Evolutionary conservation across 1,140 invertebrate genomes (phyloP), one percentile per base, ranked within the genome.

Genomic region (Cheumatopsyche charites): DNA sequence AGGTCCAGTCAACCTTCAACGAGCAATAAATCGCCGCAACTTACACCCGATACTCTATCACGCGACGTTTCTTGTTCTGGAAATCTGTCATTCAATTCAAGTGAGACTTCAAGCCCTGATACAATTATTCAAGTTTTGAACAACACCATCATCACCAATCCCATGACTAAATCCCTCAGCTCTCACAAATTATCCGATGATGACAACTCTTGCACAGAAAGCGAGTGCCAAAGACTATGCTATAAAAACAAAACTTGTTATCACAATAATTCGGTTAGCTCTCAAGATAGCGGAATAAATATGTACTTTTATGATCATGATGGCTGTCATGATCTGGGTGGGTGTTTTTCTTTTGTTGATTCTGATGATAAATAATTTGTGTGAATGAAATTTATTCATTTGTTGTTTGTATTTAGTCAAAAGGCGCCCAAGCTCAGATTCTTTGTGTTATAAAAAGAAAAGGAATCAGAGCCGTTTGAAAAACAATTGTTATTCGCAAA

Each of bases 261-360:
- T 67, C 83, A 87, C 73, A 87, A 89, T 69, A 86, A 88, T 66
- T 88, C 88, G 49, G 85, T 90, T 42, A 91, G 90, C 76, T 92
- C 90, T 0, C 90, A 91, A 78, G 91, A 92, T 77, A 91, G 90
- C 75, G 91, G 90, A 0, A 92, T 92, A 47, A 91, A 91, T 78
- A 81, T 91, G 77, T 89, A 87, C 9, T 91, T 90, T 79, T 86
- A 89, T 62, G 90, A 92, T 75, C 88, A 86, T n/a, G 90, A 91
- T 55, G 81, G 80, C 5, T 70, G 55, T 49, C 36, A 65, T n/a
- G 62, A 65, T 52, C 9, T 17, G 17, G 61, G 70, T 65, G 47
- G 25, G 23, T 58, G 5, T 58, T 4, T 36, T 36, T 36, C 29
- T 4, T 36, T 25, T 63, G 41, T 42, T 41, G 7, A 63, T 63